Base-by-base conservation (phyloP, 53 echinoderm and acorn worm species). In the Zoroaster sp. region DNA sequence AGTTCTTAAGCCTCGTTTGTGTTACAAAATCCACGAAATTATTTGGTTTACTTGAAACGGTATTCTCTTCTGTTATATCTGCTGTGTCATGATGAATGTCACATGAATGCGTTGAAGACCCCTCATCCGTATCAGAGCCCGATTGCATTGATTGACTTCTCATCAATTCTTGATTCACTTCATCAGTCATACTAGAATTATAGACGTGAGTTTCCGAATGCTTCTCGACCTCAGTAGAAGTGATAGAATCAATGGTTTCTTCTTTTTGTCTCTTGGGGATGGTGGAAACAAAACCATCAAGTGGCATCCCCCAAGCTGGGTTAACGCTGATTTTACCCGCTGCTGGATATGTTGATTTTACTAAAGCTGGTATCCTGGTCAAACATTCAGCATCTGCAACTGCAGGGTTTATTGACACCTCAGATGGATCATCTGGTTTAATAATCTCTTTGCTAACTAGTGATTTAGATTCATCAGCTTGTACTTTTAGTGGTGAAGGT, bases 1-100 rank as follows among this genome's bases (percentile, higher is more conserved):
- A 78, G 37, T 78, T 31, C 34, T 36, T 37, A n/a, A 78, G 78
- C 31, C 13, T 78, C 52, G n/a, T n/a, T 49, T 78, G 78, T 18
- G 59, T 78, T 15, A 31, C 17, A 35, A 2, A 32, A 36, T 78
- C 78, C 38, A 78, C 17, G 18, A 78, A 36, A 55, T 13, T 40
- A 5, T 36, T 28, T 32, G 76, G 2, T 49, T 30, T 30, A 4
- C 14, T 43, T 46, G n/a, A n/a, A n/a, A n/a, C n/a, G n/a, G 25
- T 33, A 0, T 35, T 44, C 18, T 33, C 49, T 13, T 42, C 52
- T 42, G 18, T 34, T 5, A 31, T 17, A 32, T 76, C 76, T 7
- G n/a, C 7, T 44, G 28, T 41, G 11, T 20, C 20, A 4, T 36
- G 9, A 37, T 20, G 73, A 23, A 8, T 54, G 5, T 20, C 23